Conservation (phyloP, 2,888 invertebrate genomes). For the Athripsodes cinereus region DNA sequence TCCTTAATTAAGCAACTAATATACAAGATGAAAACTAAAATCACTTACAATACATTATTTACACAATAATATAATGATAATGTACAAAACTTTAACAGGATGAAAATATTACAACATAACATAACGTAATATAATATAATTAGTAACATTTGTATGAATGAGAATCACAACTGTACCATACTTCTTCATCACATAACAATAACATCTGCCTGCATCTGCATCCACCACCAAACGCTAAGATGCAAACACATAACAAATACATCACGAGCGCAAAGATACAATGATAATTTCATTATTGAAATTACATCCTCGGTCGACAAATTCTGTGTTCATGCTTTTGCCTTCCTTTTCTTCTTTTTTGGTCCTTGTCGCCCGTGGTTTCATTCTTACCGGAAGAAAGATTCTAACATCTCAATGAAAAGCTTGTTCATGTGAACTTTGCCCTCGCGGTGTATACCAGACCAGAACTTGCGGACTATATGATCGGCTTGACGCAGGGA, state of each 20-base stretch:
- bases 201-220: no score
- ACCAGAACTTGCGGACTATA: constrained; percentile 87
- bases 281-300: background rate
- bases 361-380: constrained; percentile 23
- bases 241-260: background rate
- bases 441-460: constrained; percentile 77
- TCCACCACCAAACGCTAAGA: background rate
- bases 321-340: no score
- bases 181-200: no score
- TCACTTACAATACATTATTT: no score
- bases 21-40: no score
- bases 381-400: constrained; percentile 54
- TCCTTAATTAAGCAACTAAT: no score
- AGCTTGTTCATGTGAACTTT: constrained; percentile 93
- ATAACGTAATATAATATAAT: no score
- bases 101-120: no score
- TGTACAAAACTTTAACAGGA: no score
- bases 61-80: no score
- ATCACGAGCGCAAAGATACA: constrained; percentile 17
- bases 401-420: constrained; percentile 93
- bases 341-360: background rate
- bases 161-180: background rate
- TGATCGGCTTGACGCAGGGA: constrained; percentile 85
- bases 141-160: no score
- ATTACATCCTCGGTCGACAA: background rate